These are phyloP conservation scores for Pogonocichla stellata DNA, from an alignment of 2,113 vertebrate species.

Conservation along the genomic window DNA sequence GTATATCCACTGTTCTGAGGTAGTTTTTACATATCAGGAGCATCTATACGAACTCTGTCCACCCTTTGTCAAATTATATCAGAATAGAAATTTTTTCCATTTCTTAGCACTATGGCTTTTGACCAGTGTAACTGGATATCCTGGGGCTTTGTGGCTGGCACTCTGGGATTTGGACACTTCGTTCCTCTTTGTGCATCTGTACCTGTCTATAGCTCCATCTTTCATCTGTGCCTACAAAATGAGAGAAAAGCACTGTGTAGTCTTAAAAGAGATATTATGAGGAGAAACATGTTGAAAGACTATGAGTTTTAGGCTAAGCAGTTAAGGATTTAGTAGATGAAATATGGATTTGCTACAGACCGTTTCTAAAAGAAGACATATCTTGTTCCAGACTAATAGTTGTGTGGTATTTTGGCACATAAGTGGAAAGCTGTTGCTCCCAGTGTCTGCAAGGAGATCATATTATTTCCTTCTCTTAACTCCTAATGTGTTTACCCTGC, in stretches of 20 bases:
- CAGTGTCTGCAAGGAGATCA: conserved; percentile 12
- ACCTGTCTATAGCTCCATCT: not conserved
- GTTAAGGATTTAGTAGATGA: not conserved
- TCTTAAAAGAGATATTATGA: not conserved
- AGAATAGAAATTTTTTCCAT: not conserved
- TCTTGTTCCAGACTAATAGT: not conserved
- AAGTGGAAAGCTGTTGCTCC: not conserved
- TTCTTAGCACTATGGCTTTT: not conserved
- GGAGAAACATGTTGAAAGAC: not conserved
- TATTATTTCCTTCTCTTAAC: conserved; percentile 36
- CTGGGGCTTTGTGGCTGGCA: not conserved
- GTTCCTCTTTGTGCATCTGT: not conserved
- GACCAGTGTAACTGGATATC: not conserved
- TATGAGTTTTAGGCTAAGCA: not conserved
- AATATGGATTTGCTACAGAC: not conserved
- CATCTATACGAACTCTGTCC: conserved; percentile 15
- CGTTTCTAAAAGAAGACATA: not conserved
- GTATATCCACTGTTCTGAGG: conserved; percentile 8
- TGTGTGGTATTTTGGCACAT: not conserved
- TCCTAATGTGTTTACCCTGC: not conserved
- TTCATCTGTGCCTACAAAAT: not conserved
- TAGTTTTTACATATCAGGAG: conserved; percentile 21
- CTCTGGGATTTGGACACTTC: not conserved
- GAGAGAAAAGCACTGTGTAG: not conserved
- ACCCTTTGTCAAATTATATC: conserved; percentile 22